Base-by-base conservation (phyloP, 2,797 vertebrate genomes). In the Pampus argenteus region DNA sequence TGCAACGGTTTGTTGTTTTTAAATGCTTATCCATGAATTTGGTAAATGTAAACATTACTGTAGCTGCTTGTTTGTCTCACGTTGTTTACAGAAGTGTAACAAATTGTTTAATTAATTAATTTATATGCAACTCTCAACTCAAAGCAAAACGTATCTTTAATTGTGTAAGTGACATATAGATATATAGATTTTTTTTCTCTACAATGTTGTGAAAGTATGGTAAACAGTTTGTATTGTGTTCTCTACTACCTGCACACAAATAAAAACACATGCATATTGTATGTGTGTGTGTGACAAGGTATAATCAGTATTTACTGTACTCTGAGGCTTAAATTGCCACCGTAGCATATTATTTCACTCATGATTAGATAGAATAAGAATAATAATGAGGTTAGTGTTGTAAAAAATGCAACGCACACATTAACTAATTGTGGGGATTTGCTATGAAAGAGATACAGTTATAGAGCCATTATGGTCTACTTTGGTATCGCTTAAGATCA, bases 351-450 rank as follows among this genome's bases (percentile, higher is more conserved):
- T 36, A 11, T 36, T 36, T 36, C 34, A 36, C 49, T 65, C 17
- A 34, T 36, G 54, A 59, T 71, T 55, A 75, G 64, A 64, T 66
- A 50, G 22, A 38, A 29, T 51, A 36, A 28, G n/a, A 42, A 57
- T 13, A 28, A 66, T 51, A 66, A 68, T 42, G 15, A 56, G 14
- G 48, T 49, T 40, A 51, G 14, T 13, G 13, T 20, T 67, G 64
- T n/a, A n/a, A 61, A 56, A 62, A 63, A 55, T 51, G 22, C 6
- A 23, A 20, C 60, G 51, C 54, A 45, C 25, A 34, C 26, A 67
- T 54, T 59, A 23, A 57, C 20, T 76, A 22, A 61, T 57, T 68
- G 15, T 60, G 25, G 38, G 38, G 36, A 81, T 83, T 78, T n/a
- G 58, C 29, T 15, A 26, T 14, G 55, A 28, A 60, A 69, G 6